A percentile compares a stretch with the other conserved stretches of the same genome.
phyloP scores from a whole-genome alignment of 2,797 vertebrate genomes.

The Peromyscus nudipes region DNA sequence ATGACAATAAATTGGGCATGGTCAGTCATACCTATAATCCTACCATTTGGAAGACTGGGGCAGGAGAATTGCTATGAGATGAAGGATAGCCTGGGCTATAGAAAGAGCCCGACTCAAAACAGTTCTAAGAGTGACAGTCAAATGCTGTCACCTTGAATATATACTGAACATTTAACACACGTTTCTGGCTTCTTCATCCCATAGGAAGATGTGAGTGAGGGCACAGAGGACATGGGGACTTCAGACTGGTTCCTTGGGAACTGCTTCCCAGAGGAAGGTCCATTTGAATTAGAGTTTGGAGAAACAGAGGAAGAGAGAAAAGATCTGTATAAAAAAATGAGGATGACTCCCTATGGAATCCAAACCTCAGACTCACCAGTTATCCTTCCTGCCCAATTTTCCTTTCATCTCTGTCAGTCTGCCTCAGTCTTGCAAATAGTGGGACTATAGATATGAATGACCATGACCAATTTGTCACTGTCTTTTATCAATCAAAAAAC shows the following conservation, averaged over 20 bases:
- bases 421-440: background rate
- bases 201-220: background rate
- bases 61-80: background rate
- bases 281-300: background rate
- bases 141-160: background rate
- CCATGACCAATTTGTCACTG: background rate
- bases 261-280: slow-evolving; percentile 4
- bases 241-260: background rate
- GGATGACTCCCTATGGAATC: background rate
- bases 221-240: background rate
- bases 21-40: background rate
- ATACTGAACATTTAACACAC: background rate
- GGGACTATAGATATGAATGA: background rate
- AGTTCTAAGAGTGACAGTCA: background rate
- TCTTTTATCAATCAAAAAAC: background rate
- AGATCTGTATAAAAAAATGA: background rate
- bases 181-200: background rate
- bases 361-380: background rate
- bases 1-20: background rate
- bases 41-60: background rate
- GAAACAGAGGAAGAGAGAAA: slow-evolving; percentile 6
- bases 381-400: background rate
- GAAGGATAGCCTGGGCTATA: background rate
- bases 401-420: slow-evolving; percentile 1
- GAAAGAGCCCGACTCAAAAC: background rate